Base-by-base conservation (phyloP, 1,140 invertebrate species). In the Steinernema khuongi region DNA sequence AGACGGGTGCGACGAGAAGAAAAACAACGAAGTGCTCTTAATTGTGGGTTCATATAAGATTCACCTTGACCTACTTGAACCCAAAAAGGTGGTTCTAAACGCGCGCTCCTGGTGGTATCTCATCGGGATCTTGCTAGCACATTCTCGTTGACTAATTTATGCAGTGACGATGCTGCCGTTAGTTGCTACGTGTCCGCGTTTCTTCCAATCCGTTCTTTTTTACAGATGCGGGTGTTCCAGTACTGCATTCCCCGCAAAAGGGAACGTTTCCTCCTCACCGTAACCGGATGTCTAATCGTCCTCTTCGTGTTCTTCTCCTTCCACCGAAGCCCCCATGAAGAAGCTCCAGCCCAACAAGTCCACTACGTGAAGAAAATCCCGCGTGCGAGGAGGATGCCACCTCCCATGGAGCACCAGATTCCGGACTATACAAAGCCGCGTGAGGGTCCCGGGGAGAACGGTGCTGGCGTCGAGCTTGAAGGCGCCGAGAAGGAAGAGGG, bases 371-470 rank as follows among this genome's bases (percentile, higher is more conserved):
- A 60, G 26, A 14, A 60, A 14, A 26, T 60, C 19, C 50, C 50
- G 22, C 22, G 11, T 4, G 50, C 50, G 7, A 60, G 22, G 22
- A 7, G 11, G 50, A 60, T 60, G 11, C 50, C 50, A 11, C n/a
- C 36, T 7, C 14, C 22, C 14, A 60, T 60, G 50, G 4, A 11
- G 50, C 50, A 60, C 22, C 4, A 7, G 50, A 60, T 60, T 22
- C 50, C 50, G 11, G 50, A 60, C 19, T 60, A 60, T 22, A n/a
- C 50, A 22, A 60, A 60, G 19, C 7, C 50, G 11, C 50, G 50
- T 14, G 4, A 7, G 11, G 77, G 77, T 17, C 77, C 77, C 0
- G 77, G 77, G 22, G 77, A 78, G 31, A 74, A 78, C n/a, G 77
- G 77, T 26, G 36, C 44, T 29, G 60, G 66, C 0, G 77, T 78